Base-by-base conservation (phyloP, 2,797 vertebrate genomes). In the Sternotherus odoratus region DNA sequence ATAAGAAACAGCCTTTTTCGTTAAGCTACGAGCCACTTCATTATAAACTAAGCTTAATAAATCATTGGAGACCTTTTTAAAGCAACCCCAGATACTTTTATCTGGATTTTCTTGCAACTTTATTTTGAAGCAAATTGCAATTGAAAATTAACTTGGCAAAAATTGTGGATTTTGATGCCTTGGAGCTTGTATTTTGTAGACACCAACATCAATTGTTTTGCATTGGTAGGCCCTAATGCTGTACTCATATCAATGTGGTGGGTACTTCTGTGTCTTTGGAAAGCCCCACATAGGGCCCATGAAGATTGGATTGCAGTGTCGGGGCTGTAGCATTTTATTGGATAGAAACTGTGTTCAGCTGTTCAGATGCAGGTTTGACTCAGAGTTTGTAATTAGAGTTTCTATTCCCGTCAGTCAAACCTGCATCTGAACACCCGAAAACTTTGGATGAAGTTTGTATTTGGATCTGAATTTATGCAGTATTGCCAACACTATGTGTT, bases 401-500 rank as follows among this genome's bases (percentile, higher is more conserved):
- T 15, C 5, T 28, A 26, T 54, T 36, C 21, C n/a, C n/a, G n/a
- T n/a, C n/a, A 53, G 21, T 36, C 51, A 2, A 17, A 43, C 5
- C 10, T 46, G 69, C 69, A 74, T 28, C 12, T 74, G 39, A 74
- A 13, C 23, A 66, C 2, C 8, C 36, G n/a, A 16, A 10, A 6
- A 2, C 51, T 53, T 39, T 17, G 24, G 49, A 57, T 12, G 33
- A 49, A 39, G 56, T 74, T 57, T 1, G 69, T 39, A 12, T 74
- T 46, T 80, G 36, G 56, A 43, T 83, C 3, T 3, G 2, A 46
- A 26, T 60, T 43, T 46, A 26, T 15, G 39, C 23, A 26, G 24
- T 28, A 28, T 15, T 4, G 0, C 0, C 1, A 63, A 9, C 17
- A 26, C 6, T 0, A 36, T 7, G 12, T 4, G 60, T 26, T 12